phyloP scores from a whole-genome alignment of 2,113 vertebrate genomes.

The Thamnophis sirtalis region DNA sequence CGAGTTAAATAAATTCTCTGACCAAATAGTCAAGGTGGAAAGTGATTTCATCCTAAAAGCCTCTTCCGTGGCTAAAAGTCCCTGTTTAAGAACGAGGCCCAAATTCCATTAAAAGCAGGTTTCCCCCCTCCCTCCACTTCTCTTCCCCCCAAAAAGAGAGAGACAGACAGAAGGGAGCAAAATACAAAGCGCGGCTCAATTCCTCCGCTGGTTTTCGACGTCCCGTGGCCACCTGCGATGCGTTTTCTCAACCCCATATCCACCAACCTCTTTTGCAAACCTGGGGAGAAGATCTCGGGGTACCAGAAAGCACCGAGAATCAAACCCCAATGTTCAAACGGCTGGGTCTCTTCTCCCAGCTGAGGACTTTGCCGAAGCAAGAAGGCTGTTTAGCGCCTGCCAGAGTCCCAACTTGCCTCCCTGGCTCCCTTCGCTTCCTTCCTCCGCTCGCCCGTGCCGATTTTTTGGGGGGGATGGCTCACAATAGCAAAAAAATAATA shows the following conservation, averaged over 20 bases:
- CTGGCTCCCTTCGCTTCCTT: not conserved
- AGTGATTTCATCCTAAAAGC: slow-evolving; percentile 29
- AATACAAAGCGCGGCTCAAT: not conserved
- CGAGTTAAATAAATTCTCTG: not conserved
- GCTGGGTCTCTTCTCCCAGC: not conserved
- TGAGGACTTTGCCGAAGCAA: slow-evolving; percentile 16
- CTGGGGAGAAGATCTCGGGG: not conserved
- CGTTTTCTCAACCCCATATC: not conserved
- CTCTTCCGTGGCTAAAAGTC: slow-evolving; percentile 33
- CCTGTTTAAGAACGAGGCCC: not conserved
- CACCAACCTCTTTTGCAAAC: slow-evolving; percentile 6
- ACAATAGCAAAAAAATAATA: not conserved
- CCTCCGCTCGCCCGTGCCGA: not conserved
- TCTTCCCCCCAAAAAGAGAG: not conserved
- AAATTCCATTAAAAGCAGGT: not conserved
- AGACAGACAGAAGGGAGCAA: not conserved
- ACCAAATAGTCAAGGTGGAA: slow-evolving; percentile 3
- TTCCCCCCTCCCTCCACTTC: not conserved
- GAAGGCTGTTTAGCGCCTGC: not conserved
- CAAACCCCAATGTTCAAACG: not conserved
- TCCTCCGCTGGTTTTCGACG: not conserved
- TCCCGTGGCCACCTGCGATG: not conserved
- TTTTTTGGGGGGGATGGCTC: not conserved
- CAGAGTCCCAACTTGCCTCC: not conserved
- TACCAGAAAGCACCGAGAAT: not conserved